Conservation (phyloP, 2,113 vertebrate genomes). For the Balaenoptera acutorostrata region DNA sequence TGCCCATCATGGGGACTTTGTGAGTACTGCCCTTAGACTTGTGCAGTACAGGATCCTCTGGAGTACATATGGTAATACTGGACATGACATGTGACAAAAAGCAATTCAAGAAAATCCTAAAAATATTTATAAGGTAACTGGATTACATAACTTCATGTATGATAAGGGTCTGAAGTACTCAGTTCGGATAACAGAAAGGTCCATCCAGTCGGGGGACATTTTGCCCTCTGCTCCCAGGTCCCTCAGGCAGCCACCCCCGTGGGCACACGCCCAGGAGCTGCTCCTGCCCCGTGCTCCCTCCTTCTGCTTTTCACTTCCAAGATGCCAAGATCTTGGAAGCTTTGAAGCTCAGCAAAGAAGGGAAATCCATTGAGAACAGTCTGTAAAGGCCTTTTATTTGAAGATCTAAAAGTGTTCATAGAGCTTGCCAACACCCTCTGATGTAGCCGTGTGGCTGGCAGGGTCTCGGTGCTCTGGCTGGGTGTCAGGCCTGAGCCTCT, state of each 20-base stretch:
- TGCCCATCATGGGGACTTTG: background rate
- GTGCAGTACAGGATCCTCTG: background rate
- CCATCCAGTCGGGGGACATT: background rate
- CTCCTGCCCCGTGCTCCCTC: background rate
- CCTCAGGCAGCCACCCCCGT: background rate
- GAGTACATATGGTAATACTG: background rate
- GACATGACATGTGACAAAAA: background rate
- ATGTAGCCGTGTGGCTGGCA: too few relatives aligned
- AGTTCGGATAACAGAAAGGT: background rate
- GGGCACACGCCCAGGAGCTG: background rate
- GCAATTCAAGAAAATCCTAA: background rate
- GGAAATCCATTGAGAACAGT: too few relatives aligned
- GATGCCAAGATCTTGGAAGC: slow-evolving; percentile 49
- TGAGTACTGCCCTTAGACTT: background rate
- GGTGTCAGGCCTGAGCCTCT: too few relatives aligned
- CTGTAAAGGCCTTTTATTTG: too few relatives aligned
- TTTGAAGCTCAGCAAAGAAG: too few relatives aligned
- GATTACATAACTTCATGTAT: background rate
- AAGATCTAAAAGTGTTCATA: too few relatives aligned
- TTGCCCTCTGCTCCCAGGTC: background rate
- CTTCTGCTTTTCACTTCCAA: slow-evolving; percentile 44
- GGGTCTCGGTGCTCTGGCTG: too few relatives aligned
- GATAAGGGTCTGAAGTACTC: background rate
- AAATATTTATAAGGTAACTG: background rate
- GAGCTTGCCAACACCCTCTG: too few relatives aligned